Percentiles rank a stretch among this genome's conserved stretches.
Evolutionary conservation across 2,113 vertebrate genomes (phyloP).

Genomic region (Macroglossus sobrinus): DNA sequence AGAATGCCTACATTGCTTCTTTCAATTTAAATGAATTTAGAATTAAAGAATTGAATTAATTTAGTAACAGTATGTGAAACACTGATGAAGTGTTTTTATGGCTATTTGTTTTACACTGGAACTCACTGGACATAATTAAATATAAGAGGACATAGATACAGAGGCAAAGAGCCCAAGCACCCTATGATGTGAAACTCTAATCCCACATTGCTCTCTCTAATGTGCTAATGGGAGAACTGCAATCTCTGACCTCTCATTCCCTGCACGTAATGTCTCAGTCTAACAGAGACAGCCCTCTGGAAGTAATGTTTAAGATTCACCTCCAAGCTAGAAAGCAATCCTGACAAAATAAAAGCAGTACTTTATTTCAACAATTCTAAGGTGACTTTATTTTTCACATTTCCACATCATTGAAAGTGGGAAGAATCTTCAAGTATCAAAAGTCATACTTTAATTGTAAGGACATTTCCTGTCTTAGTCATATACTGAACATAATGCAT

Average conservation of each 20-base stretch:
- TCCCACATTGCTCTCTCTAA: background rate
- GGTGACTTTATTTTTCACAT: background rate
- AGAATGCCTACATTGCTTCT: background rate
- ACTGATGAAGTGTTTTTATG: background rate
- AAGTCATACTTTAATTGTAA: slow-evolving; percentile 10
- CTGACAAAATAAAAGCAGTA: background rate
- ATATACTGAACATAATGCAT: background rate
- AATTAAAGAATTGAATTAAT: background rate
- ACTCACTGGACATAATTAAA: background rate
- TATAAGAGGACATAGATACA: background rate
- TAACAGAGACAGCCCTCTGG: background rate
- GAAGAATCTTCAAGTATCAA: background rate
- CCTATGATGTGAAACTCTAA: background rate
- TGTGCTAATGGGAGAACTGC: background rate
- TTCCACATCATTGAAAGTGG: background rate
- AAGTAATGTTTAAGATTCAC: background rate
- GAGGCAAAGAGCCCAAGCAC: background rate
- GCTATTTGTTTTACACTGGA: background rate
- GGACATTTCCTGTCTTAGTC: background rate
- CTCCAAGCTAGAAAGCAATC: background rate
- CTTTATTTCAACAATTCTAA: background rate
- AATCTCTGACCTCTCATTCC: background rate
- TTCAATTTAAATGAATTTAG: background rate
- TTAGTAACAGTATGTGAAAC: background rate
- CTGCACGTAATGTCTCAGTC: background rate